Evolutionary conservation across 2,888 invertebrate genomes (phyloP).

Genomic region (Labia minor): DNA sequence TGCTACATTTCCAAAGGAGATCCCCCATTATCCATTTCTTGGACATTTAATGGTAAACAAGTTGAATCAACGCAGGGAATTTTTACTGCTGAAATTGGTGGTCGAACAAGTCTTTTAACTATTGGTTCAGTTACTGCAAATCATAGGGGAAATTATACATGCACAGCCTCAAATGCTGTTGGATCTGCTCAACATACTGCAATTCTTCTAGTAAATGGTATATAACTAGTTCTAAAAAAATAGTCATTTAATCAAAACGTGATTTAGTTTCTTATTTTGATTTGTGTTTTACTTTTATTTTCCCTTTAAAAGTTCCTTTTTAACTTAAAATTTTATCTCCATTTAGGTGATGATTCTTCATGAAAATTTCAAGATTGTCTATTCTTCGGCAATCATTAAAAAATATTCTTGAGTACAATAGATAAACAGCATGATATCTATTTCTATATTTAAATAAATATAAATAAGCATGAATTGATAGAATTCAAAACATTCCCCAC

Average conservation of each 20-base stretch:
- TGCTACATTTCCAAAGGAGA: slow-evolving; percentile 34
- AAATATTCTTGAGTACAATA: no score
- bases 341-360: background rate
- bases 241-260: no score
- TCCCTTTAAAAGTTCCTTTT: background rate
- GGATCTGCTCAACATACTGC: slow-evolving; percentile 49
- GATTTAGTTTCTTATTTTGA: slow-evolving; percentile 14
- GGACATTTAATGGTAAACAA: slow-evolving; percentile 30
- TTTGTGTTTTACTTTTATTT: slow-evolving; percentile 3
- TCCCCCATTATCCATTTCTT: slow-evolving; percentile 29
- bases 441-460: no score
- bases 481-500: no score
- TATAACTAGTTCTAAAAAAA: background rate
- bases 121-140: slow-evolving; percentile 27
- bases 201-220: slow-evolving; percentile 46
- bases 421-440: no score
- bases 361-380: background rate
- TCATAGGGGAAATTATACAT: slow-evolving; percentile 56
- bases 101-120: slow-evolving; percentile 36
- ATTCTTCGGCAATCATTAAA: background rate
- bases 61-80: slow-evolving; percentile 32
- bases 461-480: no score
- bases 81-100: slow-evolving; percentile 34
- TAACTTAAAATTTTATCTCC: background rate
- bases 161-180: slow-evolving; percentile 60